Base-by-base conservation (phyloP, 30 jellyfish, hydroid and myxozoan species). In the Cassiopea xamachana region DNA sequence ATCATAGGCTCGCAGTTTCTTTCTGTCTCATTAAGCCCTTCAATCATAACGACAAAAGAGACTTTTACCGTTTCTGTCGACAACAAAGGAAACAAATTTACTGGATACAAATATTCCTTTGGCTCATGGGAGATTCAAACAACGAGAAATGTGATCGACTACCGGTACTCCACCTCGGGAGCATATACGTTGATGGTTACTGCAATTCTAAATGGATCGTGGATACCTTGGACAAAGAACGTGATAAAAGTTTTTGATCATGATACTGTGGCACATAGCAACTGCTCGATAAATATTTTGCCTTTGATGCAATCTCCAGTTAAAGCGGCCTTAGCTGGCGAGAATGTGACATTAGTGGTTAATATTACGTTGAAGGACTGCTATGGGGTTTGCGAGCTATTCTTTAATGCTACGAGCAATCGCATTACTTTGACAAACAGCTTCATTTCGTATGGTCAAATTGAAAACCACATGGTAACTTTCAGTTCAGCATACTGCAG, bases 161-260 rank as follows among this genome's bases (percentile, higher is more conserved):
- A 51, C 48, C 60, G 79, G 7, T 87, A 75, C 79, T 2, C 68
- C 5, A 48, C 1, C 0, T 71, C 89, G 2, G 94, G 94, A 1
- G 18, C 3, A 4, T 64, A 87, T 59, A 48, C 47, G 1, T 4
- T 87, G 0, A 87, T 19, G 82, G 85, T 77, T 7, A 59, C 89
- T 76, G 89, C 85, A 39, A n/a, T 62, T 64, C 4, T 46, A 17
- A 87, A 87, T 44, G 50, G 67, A 4, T 46, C 70, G 39, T 77
- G 94, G 94, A 6, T 15, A n/a, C 62, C 77, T 1, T 77, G 89
- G 94, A n/a, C 71, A 1, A 7, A 69, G 48, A 87, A 77, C 77
- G 81, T 44, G 85, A 87, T 87, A 39, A 2, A 73, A 69, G 94
- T 87, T 0, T 87, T 87, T 64, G 94, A 87, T 69, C 89, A 87